Evolutionary conservation across 2,888 invertebrate genomes (phyloP).

Genomic region (Latheticus oryzae): DNA sequence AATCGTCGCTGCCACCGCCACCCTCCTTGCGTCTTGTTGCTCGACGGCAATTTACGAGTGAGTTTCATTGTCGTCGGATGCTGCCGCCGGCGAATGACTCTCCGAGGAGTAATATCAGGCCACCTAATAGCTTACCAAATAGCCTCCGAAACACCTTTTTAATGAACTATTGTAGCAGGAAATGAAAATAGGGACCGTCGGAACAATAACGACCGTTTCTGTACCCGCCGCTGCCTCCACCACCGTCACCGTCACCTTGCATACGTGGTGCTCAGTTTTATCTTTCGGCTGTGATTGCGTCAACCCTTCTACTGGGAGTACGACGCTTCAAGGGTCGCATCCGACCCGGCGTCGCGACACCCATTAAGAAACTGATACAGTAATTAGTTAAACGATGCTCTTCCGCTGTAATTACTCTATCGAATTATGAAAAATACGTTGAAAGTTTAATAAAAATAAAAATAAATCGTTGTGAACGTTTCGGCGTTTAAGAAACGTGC

Average conservation of each 20-base stretch:
- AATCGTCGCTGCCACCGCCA: slow-evolving; percentile 26
- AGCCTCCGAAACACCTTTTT: slow-evolving; percentile 80
- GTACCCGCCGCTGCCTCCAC: slow-evolving; percentile 40
- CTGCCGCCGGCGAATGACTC: slow-evolving; percentile 66
- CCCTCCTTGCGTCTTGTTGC: slow-evolving; percentile 46
- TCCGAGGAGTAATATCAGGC: slow-evolving; percentile 68
- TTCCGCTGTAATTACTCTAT: slow-evolving; percentile 25
- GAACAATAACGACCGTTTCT: slow-evolving; percentile 58
- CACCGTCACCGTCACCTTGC: slow-evolving; percentile 42
- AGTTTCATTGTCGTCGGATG: slow-evolving; percentile 67
- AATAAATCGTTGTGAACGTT: too few relatives aligned
- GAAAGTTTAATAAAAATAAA: too few relatives aligned
- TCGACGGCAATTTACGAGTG: slow-evolving; percentile 64
- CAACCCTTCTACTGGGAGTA: slow-evolving; percentile 58
- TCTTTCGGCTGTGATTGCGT: slow-evolving; percentile 41
- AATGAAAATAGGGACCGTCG: slow-evolving; percentile 66
- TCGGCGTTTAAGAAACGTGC: slow-evolving; percentile 52
- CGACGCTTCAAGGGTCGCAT: slow-evolving; percentile 55
- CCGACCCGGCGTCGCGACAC: slow-evolving; percentile 55
- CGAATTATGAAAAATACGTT: slow-evolving; percentile 9
- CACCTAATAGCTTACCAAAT: slow-evolving; percentile 78
- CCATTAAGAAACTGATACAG: slow-evolving; percentile 60
- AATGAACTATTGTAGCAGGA: slow-evolving; percentile 74
- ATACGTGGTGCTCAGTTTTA: slow-evolving; percentile 50
- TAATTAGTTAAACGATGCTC: slow-evolving; percentile 48